Conservation (phyloP, 1,140 invertebrate species). For the Conus betulinus region DNA sequence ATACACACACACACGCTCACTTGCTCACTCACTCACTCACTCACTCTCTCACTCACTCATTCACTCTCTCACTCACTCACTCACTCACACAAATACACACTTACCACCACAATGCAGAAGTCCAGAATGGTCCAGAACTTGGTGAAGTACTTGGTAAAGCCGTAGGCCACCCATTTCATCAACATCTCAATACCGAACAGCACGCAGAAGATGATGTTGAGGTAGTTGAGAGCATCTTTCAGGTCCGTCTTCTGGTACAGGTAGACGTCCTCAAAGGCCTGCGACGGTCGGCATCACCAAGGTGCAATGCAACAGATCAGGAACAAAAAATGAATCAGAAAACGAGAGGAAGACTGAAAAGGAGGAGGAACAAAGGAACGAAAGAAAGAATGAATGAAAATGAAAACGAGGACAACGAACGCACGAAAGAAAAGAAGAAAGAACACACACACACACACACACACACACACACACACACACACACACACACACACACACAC, state of each 20-base stretch:
- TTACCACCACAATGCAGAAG: conserved; percentile 99
- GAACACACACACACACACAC: neutral
- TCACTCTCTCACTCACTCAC: neutral
- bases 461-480: neutral
- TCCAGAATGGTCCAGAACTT: conserved; percentile 99
- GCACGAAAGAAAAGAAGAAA: too few relatives aligned
- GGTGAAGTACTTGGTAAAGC: conserved; percentile 97
- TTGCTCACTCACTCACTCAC: neutral
- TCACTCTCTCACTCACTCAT: neutral
- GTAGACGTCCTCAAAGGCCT: conserved; percentile 97
- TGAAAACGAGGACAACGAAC: too few relatives aligned
- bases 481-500: neutral
- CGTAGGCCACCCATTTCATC: conserved; percentile 97
- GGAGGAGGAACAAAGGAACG: too few relatives aligned
- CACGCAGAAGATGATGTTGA: conserved; percentile 98
- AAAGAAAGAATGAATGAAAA: too few relatives aligned
- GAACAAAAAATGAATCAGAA: too few relatives aligned
- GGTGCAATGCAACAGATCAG: too few relatives aligned
- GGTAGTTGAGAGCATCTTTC: conserved; percentile 93
- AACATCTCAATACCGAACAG: conserved; percentile 99
- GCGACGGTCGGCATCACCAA: conserved; percentile 38
- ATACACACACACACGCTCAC: neutral
- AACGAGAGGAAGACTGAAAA: too few relatives aligned
- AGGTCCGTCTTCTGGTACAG: conserved; percentile 89
- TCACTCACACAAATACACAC: conserved; percentile 70